Conservation (phyloP, 1,140 invertebrate genomes). For the Drosophila kurseongensis region DNA sequence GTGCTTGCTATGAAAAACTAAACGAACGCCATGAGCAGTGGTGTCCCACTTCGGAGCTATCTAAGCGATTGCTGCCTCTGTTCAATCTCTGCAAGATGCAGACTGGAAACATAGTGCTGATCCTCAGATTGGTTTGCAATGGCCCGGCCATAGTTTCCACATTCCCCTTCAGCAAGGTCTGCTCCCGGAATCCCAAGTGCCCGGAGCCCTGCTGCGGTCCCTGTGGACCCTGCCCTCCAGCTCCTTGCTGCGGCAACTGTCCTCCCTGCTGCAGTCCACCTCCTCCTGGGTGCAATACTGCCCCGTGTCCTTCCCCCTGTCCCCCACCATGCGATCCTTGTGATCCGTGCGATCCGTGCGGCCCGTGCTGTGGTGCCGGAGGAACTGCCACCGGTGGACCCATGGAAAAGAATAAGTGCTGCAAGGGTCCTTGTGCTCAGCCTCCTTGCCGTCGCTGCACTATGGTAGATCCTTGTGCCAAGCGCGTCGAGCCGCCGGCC, state of each 20-base stretch:
- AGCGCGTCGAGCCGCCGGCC: not conserved
- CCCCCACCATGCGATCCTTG: constrained; percentile 8
- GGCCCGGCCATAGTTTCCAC: constrained; percentile 72
- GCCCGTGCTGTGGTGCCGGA: not conserved
- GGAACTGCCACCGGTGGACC: constrained; percentile 40
- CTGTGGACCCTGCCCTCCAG: constrained; percentile 14
- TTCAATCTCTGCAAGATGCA: constrained; percentile 79
- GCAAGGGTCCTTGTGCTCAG: constrained; percentile 9
- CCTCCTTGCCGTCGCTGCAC: constrained; percentile 3
- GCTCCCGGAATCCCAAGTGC: constrained; percentile 66
- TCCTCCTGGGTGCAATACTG: constrained; percentile 1
- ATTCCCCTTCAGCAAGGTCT: constrained; percentile 63
- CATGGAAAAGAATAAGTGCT: constrained; percentile 23
- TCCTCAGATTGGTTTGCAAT: constrained; percentile 73
- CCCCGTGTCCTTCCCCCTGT: constrained; percentile 16
- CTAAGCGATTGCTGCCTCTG: constrained; percentile 71
- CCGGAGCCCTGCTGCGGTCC: constrained; percentile 24
- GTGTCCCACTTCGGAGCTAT: constrained; percentile 72
- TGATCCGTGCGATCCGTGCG: constrained; percentile 29
- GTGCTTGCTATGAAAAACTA: constrained; percentile 60
- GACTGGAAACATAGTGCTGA: constrained; percentile 77
- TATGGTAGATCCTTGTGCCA: constrained; percentile 49
- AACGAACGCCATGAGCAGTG: constrained; percentile 61
- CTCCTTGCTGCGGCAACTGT: constrained; percentile 1
- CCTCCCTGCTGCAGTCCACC: not conserved